A percentile compares a stretch with the other conserved stretches of the same genome.
Evolutionary conservation across 2,797 vertebrate species (phyloP).

Genomic region (Ceryle rudis): DNA sequence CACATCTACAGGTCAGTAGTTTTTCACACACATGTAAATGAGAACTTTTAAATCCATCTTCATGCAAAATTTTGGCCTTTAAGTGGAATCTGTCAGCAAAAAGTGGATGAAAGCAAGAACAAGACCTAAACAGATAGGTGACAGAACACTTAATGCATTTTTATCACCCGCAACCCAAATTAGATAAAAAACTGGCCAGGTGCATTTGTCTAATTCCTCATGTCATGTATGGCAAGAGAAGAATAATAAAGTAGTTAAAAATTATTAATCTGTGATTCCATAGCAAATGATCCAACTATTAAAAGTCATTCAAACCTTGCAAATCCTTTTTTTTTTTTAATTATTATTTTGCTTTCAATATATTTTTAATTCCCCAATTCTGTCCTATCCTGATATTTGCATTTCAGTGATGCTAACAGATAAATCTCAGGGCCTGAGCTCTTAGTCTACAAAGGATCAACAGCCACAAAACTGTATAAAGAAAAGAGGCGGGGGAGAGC

Average conservation of each 20-base stretch:
- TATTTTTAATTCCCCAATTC: neutral
- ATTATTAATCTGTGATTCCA: neutral
- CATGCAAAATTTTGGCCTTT: neutral
- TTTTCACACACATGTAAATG: neutral
- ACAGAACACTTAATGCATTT: neutral
- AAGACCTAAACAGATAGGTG: neutral
- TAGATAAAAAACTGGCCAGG: neutral
- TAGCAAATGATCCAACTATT: neutral
- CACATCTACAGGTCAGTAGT: neutral
- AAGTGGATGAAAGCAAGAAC: neutral
- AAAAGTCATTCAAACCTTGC: neutral
- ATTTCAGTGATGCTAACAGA: neutral
- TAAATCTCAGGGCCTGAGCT: neutral
- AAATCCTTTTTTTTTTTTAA: neutral
- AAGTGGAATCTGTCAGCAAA: neutral
- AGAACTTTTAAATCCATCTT: neutral
- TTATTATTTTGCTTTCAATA: neutral
- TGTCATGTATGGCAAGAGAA: neutral
- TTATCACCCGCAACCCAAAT: neutral
- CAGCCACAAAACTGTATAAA: neutral
- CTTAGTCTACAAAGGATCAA: neutral
- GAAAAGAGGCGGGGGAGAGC: neutral
- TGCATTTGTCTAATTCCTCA: neutral
- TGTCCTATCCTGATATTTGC: neutral
- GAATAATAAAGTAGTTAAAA: neutral